Conservation (phyloP, 2,888 invertebrate species). For the Spilosoma lubricipeda region DNA sequence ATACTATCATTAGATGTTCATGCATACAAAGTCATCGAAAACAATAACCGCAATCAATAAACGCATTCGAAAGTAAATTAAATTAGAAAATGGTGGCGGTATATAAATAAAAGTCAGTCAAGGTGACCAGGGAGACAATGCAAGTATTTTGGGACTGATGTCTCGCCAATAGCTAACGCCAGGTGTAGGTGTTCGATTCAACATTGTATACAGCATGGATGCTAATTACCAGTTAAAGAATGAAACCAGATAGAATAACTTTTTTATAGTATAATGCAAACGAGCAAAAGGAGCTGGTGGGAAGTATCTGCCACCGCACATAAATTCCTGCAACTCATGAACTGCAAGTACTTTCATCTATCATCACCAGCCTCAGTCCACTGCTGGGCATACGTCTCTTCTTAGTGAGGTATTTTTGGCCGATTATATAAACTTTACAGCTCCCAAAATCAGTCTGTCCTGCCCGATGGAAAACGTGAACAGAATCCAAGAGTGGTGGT, state of each 20-base stretch:
- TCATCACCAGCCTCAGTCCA: too few relatives aligned
- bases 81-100: slow-evolving; percentile 23
- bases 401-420: too few relatives aligned
- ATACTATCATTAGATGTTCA: neutral
- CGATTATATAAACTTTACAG: too few relatives aligned
- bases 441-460: too few relatives aligned
- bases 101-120: slow-evolving; percentile 59
- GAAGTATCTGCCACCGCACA: too few relatives aligned
- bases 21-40: neutral
- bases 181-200: slow-evolving; percentile 42
- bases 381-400: too few relatives aligned
- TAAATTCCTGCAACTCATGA: too few relatives aligned
- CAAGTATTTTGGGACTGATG: slow-evolving; percentile 52
- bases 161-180: slow-evolving; percentile 50
- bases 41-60: neutral
- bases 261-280: too few relatives aligned
- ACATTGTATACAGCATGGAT: slow-evolving; percentile 28
- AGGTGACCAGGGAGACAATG: slow-evolving; percentile 66
- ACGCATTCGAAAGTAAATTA: slow-evolving; percentile 24
- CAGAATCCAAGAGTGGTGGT: too few relatives aligned
- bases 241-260: neutral
- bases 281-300: too few relatives aligned
- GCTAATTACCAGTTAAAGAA: neutral
- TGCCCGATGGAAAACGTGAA: too few relatives aligned
- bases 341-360: too few relatives aligned